Conservation (phyloP, 2,113 vertebrate species). For the Tragelaphus scriptus region DNA sequence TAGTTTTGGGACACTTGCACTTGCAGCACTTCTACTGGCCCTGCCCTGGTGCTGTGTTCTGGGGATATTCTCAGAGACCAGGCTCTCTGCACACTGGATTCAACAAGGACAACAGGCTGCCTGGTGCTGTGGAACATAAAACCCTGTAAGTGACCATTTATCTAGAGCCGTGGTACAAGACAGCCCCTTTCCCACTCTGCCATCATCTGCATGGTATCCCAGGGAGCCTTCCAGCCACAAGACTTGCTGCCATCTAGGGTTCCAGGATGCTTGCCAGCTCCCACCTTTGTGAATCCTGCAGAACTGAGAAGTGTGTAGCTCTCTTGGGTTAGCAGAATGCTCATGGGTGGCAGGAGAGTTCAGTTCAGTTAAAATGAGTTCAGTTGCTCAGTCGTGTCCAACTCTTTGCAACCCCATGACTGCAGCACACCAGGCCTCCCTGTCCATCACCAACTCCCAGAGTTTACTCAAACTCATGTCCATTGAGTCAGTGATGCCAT, state of each 20-base stretch:
- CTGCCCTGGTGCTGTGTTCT: neutral
- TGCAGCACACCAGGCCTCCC: too few species aligned
- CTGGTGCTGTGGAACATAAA: neutral
- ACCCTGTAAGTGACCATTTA: neutral
- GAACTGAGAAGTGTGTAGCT: neutral
- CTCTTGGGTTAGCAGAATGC: rapidly evolving
- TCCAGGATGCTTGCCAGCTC: neutral
- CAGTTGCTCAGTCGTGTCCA: too few species aligned
- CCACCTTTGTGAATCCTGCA: neutral
- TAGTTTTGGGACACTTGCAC: neutral
- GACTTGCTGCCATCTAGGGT: neutral
- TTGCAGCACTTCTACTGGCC: neutral
- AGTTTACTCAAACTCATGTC: too few species aligned
- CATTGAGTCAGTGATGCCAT: too few species aligned
- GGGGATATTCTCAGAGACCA: neutral
- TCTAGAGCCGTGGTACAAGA: neutral
- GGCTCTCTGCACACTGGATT: neutral
- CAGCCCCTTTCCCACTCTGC: neutral
- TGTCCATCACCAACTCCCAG: too few species aligned
- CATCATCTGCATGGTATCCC: neutral
- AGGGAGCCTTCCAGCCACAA: neutral
- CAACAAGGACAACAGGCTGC: neutral
- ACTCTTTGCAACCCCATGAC: too few species aligned
- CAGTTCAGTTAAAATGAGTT: neutral
- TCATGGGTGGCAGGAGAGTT: neutral